Conservation (phyloP, 1,140 invertebrate genomes). For the Thaumetopoea pityocampa region DNA sequence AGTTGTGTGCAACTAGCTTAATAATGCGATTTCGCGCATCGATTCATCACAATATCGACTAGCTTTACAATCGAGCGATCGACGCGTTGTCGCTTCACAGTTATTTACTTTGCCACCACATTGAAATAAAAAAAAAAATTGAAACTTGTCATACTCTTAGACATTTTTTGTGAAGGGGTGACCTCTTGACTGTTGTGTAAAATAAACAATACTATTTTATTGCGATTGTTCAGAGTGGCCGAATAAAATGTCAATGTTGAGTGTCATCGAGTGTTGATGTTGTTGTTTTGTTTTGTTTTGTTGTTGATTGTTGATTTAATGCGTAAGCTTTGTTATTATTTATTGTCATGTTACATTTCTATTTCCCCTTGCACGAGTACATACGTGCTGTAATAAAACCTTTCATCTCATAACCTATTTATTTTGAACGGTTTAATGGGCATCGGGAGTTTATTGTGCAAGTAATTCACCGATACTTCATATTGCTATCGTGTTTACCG, state of each 20-base stretch:
- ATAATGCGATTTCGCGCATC: constrained; percentile 43
- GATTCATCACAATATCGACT: constrained; percentile 18
- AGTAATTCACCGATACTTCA: too few species aligned
- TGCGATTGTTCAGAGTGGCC: constrained; percentile 23
- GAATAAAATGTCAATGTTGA: constrained; percentile 26
- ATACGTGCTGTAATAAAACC: too few species aligned
- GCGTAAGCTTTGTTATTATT: too few species aligned
- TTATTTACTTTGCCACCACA: constrained; percentile 16
- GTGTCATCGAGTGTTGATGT: constrained; percentile 26
- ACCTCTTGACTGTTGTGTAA: constrained; percentile 26
- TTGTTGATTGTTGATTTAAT: constrained; percentile 13
- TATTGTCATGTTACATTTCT: too few species aligned
- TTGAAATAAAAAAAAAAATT: constrained; percentile 8
- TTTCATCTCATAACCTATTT: too few species aligned
- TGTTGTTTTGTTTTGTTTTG: constrained; percentile 20
- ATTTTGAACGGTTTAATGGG: too few species aligned
- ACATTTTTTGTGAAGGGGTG: constrained; percentile 20
- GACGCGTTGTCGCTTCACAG: constrained; percentile 22
- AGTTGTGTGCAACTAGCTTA: constrained; percentile 30
- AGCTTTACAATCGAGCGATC: constrained; percentile 18
- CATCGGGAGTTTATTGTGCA: too few species aligned
- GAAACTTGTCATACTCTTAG: constrained; percentile 13
- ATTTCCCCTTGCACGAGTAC: too few species aligned
- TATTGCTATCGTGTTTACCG: too few species aligned
- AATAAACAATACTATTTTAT: constrained; percentile 30